Percentiles rank a stretch among this genome's conserved stretches.
Evolutionary conservation across 2,113 vertebrate species (phyloP).

Genomic region (Pangasianodon hypophthalmus): DNA sequence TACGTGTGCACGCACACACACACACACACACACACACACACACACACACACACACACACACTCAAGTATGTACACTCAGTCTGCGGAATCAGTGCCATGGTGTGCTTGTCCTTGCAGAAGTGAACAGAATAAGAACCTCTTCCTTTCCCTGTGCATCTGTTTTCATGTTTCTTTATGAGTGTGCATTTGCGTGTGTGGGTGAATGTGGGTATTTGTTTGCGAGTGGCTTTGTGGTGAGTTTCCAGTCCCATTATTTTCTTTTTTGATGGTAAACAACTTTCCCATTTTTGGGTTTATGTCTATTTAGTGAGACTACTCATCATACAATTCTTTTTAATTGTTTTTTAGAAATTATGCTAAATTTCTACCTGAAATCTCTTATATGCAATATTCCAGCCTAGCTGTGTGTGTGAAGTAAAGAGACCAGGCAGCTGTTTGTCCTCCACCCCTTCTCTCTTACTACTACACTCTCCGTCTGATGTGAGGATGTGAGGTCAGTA

Average conservation of each 20-base stretch:
- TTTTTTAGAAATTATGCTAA: background rate
- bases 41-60: slow-evolving; percentile 17
- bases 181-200: background rate
- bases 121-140: background rate
- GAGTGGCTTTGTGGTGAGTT: slow-evolving; percentile 7
- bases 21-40: background rate
- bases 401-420: background rate
- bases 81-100: background rate
- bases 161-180: background rate
- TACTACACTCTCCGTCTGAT: background rate
- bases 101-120: slow-evolving; percentile 16
- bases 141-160: background rate
- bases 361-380: slow-evolving; percentile 4
- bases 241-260: background rate
- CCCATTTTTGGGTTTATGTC: background rate
- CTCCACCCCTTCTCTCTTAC: background rate
- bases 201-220: background rate
- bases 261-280: background rate
- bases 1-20: background rate
- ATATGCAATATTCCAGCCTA: slow-evolving; percentile 31
- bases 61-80: background rate
- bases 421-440: slow-evolving; percentile 1
- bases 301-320: background rate
- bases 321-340: background rate
- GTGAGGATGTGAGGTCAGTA: slow-evolving; percentile 13